These are phyloP conservation scores for Clarias macrocephalus DNA, from an alignment of 2,113 vertebrate species.

Conservation along the genomic window DNA sequence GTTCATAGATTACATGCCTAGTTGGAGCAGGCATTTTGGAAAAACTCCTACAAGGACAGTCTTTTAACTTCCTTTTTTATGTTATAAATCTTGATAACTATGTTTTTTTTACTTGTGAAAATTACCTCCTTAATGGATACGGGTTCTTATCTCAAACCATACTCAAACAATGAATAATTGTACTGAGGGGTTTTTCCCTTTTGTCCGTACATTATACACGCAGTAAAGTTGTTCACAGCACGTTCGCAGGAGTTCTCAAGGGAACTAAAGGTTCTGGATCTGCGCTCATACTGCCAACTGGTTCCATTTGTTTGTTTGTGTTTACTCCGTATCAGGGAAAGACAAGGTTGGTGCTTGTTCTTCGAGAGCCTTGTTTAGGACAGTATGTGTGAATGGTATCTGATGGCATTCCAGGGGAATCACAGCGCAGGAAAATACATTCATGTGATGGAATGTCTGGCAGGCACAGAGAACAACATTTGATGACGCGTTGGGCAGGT, in stretches of 20 bases:
- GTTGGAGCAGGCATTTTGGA: neutral
- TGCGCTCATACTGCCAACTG: neutral
- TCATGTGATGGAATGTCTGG: slow-evolving; percentile 42
- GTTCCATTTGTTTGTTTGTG: slow-evolving; percentile 29
- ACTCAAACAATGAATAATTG: neutral
- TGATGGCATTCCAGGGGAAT: slow-evolving; percentile 38
- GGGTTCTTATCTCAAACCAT: neutral
- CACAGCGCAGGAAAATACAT: slow-evolving; percentile 15
- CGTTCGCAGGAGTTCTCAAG: neutral
- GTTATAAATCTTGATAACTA: neutral
- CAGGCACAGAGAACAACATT: slow-evolving; percentile 14
- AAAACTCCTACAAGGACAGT: neutral
- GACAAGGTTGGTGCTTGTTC: neutral
- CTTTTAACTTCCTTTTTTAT: neutral
- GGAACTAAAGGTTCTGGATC: neutral
- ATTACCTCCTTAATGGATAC: neutral
- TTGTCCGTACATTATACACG: neutral
- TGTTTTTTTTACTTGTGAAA: neutral
- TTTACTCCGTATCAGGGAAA: slow-evolving; percentile 32
- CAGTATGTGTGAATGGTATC: slow-evolving; percentile 13
- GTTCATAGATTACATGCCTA: neutral
- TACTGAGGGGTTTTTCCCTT: neutral
- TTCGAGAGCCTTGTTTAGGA: neutral
- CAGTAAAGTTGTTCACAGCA: neutral
- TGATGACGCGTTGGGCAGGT: slow-evolving; percentile 20